Conservation (phyloP, 2,888 invertebrate species). For the Nomada fucata region DNA sequence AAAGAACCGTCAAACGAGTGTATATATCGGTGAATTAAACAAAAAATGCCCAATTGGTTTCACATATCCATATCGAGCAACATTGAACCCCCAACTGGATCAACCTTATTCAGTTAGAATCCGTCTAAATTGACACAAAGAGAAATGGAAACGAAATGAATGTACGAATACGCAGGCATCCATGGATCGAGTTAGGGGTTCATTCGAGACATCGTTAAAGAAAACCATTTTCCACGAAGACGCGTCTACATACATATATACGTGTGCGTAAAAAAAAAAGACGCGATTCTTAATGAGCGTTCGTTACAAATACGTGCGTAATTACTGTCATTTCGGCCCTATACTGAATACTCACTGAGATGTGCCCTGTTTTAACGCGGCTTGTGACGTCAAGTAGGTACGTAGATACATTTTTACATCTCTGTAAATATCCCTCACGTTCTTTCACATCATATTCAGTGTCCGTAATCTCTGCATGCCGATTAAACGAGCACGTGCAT, state of each 20-base stretch:
- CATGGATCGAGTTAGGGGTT: conserved; percentile 20
- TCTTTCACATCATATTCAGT: neutral
- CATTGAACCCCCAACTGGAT: conserved; percentile 1
- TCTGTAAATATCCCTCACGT: conserved; percentile 64
- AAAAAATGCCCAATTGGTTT: neutral
- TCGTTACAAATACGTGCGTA: conserved; percentile 67
- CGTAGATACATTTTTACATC: conserved; percentile 77
- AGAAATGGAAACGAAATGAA: neutral
- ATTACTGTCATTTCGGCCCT: conserved; percentile 72
- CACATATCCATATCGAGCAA: neutral
- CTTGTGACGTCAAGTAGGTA: conserved; percentile 84
- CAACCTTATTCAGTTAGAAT: neutral
- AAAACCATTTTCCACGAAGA: neutral
- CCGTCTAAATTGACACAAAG: neutral
- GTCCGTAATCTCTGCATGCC: conserved; percentile 34
- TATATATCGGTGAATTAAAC: neutral
- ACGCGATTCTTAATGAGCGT: conserved; percentile 48
- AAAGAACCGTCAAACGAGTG: conserved; percentile 7
- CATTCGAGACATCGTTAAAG: conserved; percentile 12
- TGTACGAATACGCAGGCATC: neutral
- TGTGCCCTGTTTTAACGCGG: conserved; percentile 84
- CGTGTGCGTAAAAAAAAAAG: neutral
- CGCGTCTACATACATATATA: conserved; percentile 7
- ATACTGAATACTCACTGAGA: conserved; percentile 83
- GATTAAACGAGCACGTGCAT: conserved; percentile 31